phyloP scores from a whole-genome alignment of 2,113 vertebrate species.

The Bambusicola thoracicus region DNA sequence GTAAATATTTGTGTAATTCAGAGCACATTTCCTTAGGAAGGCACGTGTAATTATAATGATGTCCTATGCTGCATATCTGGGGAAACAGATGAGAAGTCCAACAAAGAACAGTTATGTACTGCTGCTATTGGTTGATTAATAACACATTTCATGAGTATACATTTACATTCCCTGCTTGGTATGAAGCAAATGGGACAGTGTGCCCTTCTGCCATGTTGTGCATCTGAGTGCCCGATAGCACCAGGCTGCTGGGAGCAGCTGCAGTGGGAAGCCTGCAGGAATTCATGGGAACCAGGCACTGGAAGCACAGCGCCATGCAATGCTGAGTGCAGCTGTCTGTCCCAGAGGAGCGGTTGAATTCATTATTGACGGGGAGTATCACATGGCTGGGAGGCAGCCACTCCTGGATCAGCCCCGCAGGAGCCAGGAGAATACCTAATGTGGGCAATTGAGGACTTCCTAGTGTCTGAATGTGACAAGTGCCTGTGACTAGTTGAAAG shows the following conservation, averaged over 20 bases:
- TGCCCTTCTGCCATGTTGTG: neutral
- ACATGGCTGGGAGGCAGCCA: neutral
- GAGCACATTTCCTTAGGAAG: neutral
- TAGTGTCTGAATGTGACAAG: neutral
- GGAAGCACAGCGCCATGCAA: neutral
- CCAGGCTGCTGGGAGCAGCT: constrained; percentile 39
- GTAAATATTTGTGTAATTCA: neutral
- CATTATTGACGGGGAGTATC: constrained; percentile 42
- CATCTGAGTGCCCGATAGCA: rapidly evolving
- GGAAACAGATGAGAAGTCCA: neutral
- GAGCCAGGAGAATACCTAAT: neutral
- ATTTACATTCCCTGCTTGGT: neutral
- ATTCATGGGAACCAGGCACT: neutral
- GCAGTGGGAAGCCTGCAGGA: neutral
- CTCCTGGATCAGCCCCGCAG: neutral
- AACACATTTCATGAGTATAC: constrained; percentile 36
- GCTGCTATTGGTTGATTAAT: neutral
- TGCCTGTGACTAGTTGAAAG: neutral
- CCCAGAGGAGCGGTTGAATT: neutral
- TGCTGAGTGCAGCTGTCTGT: constrained; percentile 43
- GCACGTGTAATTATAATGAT: rapidly evolving
- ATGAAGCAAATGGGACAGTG: neutral
- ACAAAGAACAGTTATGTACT: constrained; percentile 27
- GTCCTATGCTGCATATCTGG: rapidly evolving
- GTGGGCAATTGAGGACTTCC: neutral